Evolutionary conservation across 2,888 invertebrate species (phyloP).

Genomic region (Tethea ocularis): DNA sequence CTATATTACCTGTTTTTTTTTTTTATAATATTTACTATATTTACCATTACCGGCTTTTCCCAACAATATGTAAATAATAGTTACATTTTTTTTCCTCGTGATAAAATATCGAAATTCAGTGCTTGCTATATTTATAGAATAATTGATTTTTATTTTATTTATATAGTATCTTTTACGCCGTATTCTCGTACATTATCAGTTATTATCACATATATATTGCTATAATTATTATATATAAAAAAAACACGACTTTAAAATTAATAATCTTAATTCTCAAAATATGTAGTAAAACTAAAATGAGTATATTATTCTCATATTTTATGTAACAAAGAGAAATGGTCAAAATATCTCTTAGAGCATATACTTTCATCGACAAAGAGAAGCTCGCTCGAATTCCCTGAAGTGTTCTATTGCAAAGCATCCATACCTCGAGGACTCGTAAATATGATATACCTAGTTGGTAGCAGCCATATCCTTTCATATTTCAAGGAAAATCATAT

Average conservation of each 20-base stretch:
- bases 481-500: neutral
- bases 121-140: constrained; percentile 70
- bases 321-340: neutral
- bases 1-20: constrained; percentile 30
- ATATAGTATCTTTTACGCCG: constrained; percentile 20
- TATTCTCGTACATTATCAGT: neutral
- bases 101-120: constrained; percentile 81
- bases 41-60: constrained; percentile 42
- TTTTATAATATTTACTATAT: constrained; percentile 25
- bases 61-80: constrained; percentile 75
- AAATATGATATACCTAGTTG: neutral
- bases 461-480: neutral
- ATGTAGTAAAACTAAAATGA: no score
- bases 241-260: neutral
- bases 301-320: neutral
- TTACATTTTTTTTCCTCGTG: constrained; percentile 68
- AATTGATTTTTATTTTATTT: constrained; percentile 45
- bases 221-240: neutral
- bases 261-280: no score
- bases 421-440: neutral
- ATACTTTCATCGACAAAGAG: neutral
- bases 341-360: neutral
- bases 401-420: neutral
- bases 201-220: constrained; percentile 2
- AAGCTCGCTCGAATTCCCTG: neutral